Evolutionary conservation across 2,797 vertebrate genomes (phyloP), one percentile per base, ranked within the genome.

Genomic region (Cottoperca gobio): DNA sequence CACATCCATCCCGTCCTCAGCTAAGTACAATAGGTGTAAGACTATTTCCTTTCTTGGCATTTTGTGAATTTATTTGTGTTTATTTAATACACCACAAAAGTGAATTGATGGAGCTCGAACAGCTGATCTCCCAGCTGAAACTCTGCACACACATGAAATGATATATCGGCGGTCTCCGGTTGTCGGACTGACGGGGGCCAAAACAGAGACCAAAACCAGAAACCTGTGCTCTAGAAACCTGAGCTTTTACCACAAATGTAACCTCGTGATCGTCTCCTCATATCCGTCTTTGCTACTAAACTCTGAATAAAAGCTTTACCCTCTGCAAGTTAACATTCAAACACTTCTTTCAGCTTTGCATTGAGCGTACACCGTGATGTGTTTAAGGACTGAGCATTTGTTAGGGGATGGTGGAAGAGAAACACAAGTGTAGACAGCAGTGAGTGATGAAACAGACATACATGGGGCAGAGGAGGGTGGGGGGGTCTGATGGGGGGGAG

Each of bases 361-460:
- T 23, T 1, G 14, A 76, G 37, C 10, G n/a, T 48, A 3, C 23
- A 23, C 33, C 45, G 1, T 58, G 58, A 64, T 21, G 2, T 45
- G 59, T 50, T 37, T 11, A 35, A 39, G 16, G 55, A 55, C 19
- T 14, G 39, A 52, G 43, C 6, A 5, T 53, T 19, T 66, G 50
- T 61, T 26, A 60, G 23, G 10, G 6, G 50, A n/a, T 8, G 49
- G 45, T n/a, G 53, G 9, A 52, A 9, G 17, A 17, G 24, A 50
- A 59, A 54, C 52, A 68, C 52, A 64, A 50, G 24, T n/a, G n/a
- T n/a, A n/a, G n/a, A n/a, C n/a, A n/a, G n/a, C n/a, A n/a, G n/a
- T n/a, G n/a, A n/a, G n/a, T n/a, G n/a, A n/a, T 76, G 69, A 80
- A 70, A 73, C 68, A 54, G 65, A 86, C 84, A 87, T 81, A 83